Percentiles rank a stretch among this genome's conserved stretches.
Evolutionary conservation across 2,888 invertebrate genomes (phyloP).

Genomic region (Polia nebulosa): DNA sequence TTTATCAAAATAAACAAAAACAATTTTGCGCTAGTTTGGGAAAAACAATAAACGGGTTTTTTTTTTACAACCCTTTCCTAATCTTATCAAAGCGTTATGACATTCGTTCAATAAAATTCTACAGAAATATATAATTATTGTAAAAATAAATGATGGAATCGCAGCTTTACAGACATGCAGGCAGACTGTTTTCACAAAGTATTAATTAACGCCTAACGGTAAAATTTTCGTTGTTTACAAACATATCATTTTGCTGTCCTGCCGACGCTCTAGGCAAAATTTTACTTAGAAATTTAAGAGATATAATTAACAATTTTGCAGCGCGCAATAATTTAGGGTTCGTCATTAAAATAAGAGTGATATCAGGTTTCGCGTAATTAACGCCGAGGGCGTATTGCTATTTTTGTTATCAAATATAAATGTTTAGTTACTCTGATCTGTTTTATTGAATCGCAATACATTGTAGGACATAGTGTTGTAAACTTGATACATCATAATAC

Average conservation of each 20-base stretch:
- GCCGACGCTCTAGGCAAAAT: slow-evolving; percentile 86
- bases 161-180: slow-evolving; percentile 18
- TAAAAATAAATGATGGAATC: slow-evolving; percentile 16
- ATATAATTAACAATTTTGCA: slow-evolving; percentile 91
- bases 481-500: slow-evolving; percentile 70
- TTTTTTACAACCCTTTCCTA: neutral
- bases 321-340: slow-evolving; percentile 89
- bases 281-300: slow-evolving; percentile 91
- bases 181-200: slow-evolving; percentile 76
- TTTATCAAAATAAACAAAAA: neutral
- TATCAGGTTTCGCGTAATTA: slow-evolving; percentile 90
- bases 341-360: slow-evolving; percentile 84
- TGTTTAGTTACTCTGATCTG: slow-evolving; percentile 62
- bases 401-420: slow-evolving; percentile 84
- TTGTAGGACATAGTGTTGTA: slow-evolving; percentile 54
- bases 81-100: neutral
- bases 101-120: neutral
- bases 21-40: neutral
- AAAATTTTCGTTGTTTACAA: slow-evolving; percentile 87
- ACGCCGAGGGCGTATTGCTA: slow-evolving; percentile 83
- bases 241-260: slow-evolving; percentile 90
- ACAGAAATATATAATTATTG: neutral
- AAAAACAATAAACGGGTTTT: neutral
- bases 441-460: slow-evolving; percentile 32
- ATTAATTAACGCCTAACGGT: slow-evolving; percentile 87